Base-by-base conservation (phyloP, 2,113 vertebrate species). In the Cichladusa arquata region DNA sequence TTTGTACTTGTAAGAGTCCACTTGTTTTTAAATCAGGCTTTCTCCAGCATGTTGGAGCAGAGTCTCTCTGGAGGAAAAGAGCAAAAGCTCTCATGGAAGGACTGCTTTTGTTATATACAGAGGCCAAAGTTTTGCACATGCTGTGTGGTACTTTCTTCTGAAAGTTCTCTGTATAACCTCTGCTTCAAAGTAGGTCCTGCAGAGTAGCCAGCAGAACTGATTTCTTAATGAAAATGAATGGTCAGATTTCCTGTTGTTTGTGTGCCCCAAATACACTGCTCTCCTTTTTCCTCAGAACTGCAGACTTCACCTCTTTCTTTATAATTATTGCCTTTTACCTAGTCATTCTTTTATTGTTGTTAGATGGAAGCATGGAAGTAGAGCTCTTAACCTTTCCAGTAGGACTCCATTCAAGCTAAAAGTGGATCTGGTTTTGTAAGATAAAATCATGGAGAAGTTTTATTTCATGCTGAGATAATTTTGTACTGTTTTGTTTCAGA, bases 401-500 rank as follows among this genome's bases (percentile, higher is more conserved):
- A 58, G 9, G 33, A 33, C 8, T 64, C 34, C 15, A 13, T 65
- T 82, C 81, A 24, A 86, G 44, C 56, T 83, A 83, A 66, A 92
- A 88, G 20, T 81, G 28, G 74, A 74, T 84, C 77, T 74, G 40
- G 23, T 74, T 93, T 91, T 9, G 0, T 31, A 67, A 88, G 47
- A 45, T 56, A 83, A 81, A 92, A 88, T 83, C 13, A 56, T 3
- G 4, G 56, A 66, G 33, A 86, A 33, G 42, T 81, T 64, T 33
- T 18, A 26, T 81, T 82, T 90, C 65, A 61, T 76, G 31, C 33
- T 64, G 76, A 81, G 40, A 51, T 47, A 26, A 79, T 62, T 92
- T 88, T 76, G 44, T 45, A 26, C 44, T 92, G 88, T 44, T 96
- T 86, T 93, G 72, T 90, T 90, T 94, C 86, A 86, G 40, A 70